These are phyloP conservation scores for Omphaloscelis lunosa DNA, from an alignment of 2,888 invertebrate genomes.

Conservation along the genomic window DNA sequence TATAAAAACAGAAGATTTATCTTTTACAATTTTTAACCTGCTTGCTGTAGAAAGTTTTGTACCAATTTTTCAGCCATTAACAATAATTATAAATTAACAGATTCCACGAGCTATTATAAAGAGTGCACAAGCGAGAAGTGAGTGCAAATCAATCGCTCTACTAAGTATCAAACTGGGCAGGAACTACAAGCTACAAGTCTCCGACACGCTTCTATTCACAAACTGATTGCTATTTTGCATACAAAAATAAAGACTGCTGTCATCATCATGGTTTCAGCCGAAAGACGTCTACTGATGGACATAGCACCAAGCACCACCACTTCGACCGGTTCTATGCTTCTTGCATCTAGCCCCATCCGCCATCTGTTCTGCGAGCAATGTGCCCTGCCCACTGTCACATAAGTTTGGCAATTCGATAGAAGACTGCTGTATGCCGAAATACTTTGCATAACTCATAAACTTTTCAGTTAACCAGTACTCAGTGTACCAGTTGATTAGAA, in stretches of 20 bases:
- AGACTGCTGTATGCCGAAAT: background rate
- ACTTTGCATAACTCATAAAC: background rate
- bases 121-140: slow-evolving; percentile 66
- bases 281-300: too few species aligned
- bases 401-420: background rate
- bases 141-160: slow-evolving; percentile 73
- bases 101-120: slow-evolving; percentile 63
- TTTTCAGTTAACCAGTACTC: background rate
- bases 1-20: background rate
- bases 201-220: slow-evolving; percentile 35
- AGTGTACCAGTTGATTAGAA: background rate
- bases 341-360: too few species aligned
- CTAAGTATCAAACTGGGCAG: slow-evolving; percentile 66
- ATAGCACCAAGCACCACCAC: too few species aligned
- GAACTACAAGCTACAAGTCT: slow-evolving; percentile 64
- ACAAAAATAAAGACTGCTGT: slow-evolving; percentile 23
- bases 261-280: too few species aligned
- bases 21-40: background rate
- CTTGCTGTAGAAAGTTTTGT: slow-evolving; percentile 28
- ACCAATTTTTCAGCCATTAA: slow-evolving; percentile 45
- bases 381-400: too few species aligned
- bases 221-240: slow-evolving; percentile 44
- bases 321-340: too few species aligned
- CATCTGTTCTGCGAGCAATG: too few species aligned
- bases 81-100: slow-evolving; percentile 50